A percentile compares a stretch with the other conserved stretches of the same genome.
Conservation (phyloP, 2,888 invertebrate species). For the Autographa pulchrina region DNA sequence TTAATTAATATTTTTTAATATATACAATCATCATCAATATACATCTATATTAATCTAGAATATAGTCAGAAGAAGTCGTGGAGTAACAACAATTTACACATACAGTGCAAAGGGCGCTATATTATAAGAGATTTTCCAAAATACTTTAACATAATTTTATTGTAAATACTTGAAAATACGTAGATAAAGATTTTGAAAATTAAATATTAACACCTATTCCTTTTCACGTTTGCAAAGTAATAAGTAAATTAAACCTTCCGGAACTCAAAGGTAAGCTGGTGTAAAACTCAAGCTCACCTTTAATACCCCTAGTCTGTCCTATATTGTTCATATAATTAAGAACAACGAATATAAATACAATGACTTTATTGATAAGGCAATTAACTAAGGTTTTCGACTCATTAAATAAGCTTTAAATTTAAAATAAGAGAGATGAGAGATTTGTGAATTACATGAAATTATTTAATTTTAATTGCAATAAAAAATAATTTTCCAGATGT, state of each 20-base stretch:
- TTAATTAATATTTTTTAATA: too few species aligned
- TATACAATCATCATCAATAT: too few species aligned
- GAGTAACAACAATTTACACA: too few species aligned
- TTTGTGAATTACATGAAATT: too few species aligned
- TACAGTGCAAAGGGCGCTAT: too few species aligned
- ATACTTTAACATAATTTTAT: too few species aligned
- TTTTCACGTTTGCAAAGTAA: background rate
- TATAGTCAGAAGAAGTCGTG: too few species aligned
- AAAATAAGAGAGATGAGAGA: background rate
- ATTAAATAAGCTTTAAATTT: background rate
- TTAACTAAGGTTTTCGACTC: background rate
- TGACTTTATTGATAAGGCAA: background rate
- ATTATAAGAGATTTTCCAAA: too few species aligned
- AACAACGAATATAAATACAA: background rate
- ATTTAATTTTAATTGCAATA: too few species aligned
- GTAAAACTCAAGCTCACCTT: background rate
- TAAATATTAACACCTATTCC: background rate
- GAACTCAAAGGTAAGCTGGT: background rate
- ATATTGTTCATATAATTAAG: background rate
- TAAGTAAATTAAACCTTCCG: background rate
- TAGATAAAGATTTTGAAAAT: background rate
- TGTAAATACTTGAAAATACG: too few species aligned
- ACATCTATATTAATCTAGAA: too few species aligned
- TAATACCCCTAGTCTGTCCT: background rate
- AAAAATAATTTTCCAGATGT: too few species aligned